phyloP scores from a whole-genome alignment of 2,113 vertebrate genomes.

The Clarias gariepinus region DNA sequence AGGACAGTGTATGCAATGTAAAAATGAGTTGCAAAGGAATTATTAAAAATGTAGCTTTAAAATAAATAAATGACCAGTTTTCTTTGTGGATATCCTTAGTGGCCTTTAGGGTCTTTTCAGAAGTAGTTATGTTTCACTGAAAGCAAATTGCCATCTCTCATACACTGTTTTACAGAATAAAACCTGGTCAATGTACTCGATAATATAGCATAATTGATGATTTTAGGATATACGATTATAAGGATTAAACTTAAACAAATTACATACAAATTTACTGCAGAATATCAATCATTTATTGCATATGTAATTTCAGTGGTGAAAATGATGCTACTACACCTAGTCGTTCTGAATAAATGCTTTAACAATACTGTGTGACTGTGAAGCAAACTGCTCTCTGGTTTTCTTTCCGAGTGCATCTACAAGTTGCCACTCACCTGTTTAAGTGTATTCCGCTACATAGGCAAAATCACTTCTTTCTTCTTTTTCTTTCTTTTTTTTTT shows the following conservation, averaged over 20 bases:
- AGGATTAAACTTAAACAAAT: background rate
- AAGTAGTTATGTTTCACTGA: no score
- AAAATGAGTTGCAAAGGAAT: no score
- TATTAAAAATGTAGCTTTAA: no score
- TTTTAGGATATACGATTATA: background rate
- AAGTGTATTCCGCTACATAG: slow-evolving; percentile 73
- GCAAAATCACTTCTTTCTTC: slow-evolving; percentile 69
- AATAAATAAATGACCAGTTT: no score
- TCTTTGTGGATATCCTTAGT: no score
- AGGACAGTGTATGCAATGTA: no score
- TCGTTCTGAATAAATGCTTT: background rate
- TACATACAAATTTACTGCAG: background rate
- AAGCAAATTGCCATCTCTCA: no score
- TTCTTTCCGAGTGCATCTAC: slow-evolving; percentile 51
- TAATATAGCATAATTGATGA: background rate
- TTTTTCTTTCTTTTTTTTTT: slow-evolving; percentile 57
- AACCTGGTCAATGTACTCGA: no score
- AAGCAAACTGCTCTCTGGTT: slow-evolving; percentile 40
- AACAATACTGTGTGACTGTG: slow-evolving; percentile 23
- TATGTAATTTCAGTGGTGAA: background rate
- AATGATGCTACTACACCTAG: no score
- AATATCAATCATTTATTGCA: background rate
- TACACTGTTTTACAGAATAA: no score
- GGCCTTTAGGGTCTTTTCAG: no score
- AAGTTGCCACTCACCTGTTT: slow-evolving; percentile 59